Conservation (phyloP, 2,888 invertebrate species). For the Diplazon laetatorius region DNA sequence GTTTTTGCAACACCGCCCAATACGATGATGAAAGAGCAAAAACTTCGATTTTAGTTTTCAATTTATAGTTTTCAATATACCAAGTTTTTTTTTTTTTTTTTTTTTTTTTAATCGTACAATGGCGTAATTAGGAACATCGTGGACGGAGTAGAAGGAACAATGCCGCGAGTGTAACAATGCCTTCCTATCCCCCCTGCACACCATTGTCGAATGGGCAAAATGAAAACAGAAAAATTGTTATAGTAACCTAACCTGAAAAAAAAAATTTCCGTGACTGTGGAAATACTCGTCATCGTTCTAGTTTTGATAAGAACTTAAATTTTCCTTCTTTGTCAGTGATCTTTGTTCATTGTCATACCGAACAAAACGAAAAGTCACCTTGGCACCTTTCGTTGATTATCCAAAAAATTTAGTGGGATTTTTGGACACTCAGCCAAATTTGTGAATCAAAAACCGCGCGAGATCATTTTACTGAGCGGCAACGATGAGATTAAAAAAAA, state of each 20-base stretch:
- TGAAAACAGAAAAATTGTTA: constrained; percentile 40
- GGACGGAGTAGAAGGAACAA: constrained; percentile 49
- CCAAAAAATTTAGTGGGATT: neutral
- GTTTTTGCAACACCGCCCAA: neutral
- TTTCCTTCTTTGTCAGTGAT: neutral
- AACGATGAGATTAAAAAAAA: neutral
- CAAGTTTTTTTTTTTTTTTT: constrained; percentile 12
- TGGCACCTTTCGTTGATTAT: neutral
- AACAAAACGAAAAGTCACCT: neutral
- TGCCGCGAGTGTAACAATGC: constrained; percentile 48
- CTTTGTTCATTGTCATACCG: neutral
- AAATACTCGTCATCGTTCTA: constrained; percentile 7
- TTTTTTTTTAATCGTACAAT: constrained; percentile 64
- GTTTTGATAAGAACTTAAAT: neutral
- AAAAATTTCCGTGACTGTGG: neutral
- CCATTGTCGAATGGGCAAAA: constrained; percentile 22
- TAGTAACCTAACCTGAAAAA: constrained; percentile 26
- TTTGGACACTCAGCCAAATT: neutral
- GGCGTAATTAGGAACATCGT: constrained; percentile 69
- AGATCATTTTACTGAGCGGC: constrained; percentile 6
- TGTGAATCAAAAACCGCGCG: neutral
- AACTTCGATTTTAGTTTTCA: too few species aligned
- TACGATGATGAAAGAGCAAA: too few species aligned
- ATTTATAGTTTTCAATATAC: too few species aligned
- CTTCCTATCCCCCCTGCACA: neutral